These are phyloP conservation scores for Leptinotarsa haldemani DNA, from an alignment of 2,888 invertebrate genomes.

Conservation along the genomic window DNA sequence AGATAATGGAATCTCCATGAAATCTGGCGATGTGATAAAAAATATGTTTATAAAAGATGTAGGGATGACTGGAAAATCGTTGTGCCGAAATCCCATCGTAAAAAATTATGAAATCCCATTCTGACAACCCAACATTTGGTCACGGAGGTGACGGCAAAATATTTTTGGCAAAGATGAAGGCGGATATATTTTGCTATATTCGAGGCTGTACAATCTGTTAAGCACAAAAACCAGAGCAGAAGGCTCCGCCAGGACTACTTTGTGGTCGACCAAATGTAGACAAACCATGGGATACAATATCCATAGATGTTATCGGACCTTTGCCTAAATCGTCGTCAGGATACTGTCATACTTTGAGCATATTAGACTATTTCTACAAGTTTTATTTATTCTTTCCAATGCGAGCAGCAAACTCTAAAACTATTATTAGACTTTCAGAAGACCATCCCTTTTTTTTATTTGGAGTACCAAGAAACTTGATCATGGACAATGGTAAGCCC, in stretches of 20 bases:
- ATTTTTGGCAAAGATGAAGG: slow-evolving; percentile 30
- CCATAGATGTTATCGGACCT: slow-evolving; percentile 42
- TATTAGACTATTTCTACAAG: slow-evolving; percentile 41
- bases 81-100: slow-evolving; percentile 27
- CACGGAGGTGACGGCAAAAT: slow-evolving; percentile 20
- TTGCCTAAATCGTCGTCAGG: slow-evolving; percentile 30
- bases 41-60: background rate
- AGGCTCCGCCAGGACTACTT: slow-evolving; percentile 16
- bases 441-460: slow-evolving; percentile 23
- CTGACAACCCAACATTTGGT: slow-evolving; percentile 23
- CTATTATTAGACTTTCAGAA: background rate
- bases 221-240: slow-evolving; percentile 20
- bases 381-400: background rate
- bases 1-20: slow-evolving; percentile 2
- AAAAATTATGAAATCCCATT: background rate
- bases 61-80: slow-evolving; percentile 30
- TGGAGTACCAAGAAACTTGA: slow-evolving; percentile 24
- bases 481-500: background rate
- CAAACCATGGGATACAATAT: slow-evolving; percentile 42
- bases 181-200: slow-evolving; percentile 10
- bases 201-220: slow-evolving; percentile 15
- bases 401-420: background rate
- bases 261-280: slow-evolving; percentile 3
- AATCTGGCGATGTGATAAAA: background rate
- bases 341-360: slow-evolving; percentile 30